A percentile compares a stretch with the other conserved stretches of the same genome.
These are phyloP conservation scores for Nyctalus aviator DNA, from an alignment of 2,797 vertebrate genomes.

Conservation along the genomic window DNA sequence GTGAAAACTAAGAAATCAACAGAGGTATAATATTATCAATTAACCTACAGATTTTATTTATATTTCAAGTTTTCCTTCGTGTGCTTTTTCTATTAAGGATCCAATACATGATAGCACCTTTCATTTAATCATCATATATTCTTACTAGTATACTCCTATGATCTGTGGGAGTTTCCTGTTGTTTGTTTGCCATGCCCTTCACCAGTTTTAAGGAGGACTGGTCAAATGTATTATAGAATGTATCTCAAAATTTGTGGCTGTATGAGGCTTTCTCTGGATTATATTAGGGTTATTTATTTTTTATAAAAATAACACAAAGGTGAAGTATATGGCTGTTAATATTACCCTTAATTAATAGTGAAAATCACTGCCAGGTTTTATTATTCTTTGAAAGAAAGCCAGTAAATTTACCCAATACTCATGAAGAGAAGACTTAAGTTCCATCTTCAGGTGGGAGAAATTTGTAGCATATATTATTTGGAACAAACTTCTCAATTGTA, in stretches of 20 bases:
- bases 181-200: not conserved
- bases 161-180: not conserved
- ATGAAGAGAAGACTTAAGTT: not conserved
- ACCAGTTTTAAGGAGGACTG: not conserved
- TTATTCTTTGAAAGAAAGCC: not conserved
- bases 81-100: not conserved
- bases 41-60: not conserved
- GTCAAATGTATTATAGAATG: not conserved
- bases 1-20: slow-evolving; percentile 28
- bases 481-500: not conserved
- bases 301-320: not conserved
- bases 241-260: not conserved
- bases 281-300: not conserved
- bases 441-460: not conserved
- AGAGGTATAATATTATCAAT: not conserved
- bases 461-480: not conserved
- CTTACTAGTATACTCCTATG: not conserved
- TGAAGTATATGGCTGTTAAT: not conserved
- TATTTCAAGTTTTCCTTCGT: not conserved
- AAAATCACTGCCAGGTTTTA: not conserved
- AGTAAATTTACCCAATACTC: not conserved
- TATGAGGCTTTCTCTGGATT: not conserved
- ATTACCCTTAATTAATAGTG: not conserved
- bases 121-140: not conserved
- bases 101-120: not conserved